Evolutionary conservation across 2,888 invertebrate genomes (phyloP).

Genomic region (Aproaerema taeniolella): DNA sequence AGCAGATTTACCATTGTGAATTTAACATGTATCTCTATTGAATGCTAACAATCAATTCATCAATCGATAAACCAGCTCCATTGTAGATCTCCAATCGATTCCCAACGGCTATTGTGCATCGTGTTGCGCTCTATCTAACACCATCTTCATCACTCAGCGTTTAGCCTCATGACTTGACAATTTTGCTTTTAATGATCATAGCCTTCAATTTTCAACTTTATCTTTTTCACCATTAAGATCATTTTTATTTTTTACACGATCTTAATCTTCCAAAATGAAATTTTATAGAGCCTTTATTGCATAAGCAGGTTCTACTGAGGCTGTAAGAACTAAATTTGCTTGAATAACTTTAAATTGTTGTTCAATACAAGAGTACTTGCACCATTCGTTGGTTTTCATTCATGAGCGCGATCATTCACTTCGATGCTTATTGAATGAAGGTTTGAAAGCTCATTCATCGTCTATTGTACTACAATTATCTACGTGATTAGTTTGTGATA

Average conservation of each 20-base stretch:
- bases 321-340: slow-evolving; percentile 17
- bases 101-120: slow-evolving; percentile 45
- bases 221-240: slow-evolving; percentile 1
- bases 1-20: slow-evolving; percentile 9
- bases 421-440: slow-evolving; percentile 32
- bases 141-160: slow-evolving; percentile 44
- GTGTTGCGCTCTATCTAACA: slow-evolving; percentile 47
- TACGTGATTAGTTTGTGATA: background rate
- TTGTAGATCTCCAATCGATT: slow-evolving; percentile 51
- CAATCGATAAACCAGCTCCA: slow-evolving; percentile 35
- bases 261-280: too few relatives aligned
- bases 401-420: slow-evolving; percentile 53
- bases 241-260: background rate
- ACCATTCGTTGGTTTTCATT: slow-evolving; percentile 54
- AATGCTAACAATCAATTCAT: slow-evolving; percentile 32
- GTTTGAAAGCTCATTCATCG: slow-evolving; percentile 30
- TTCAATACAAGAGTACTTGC: slow-evolving; percentile 23
- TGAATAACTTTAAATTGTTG: slow-evolving; percentile 1
- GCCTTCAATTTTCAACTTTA: slow-evolving; percentile 9
- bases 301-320: background rate
- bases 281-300: too few relatives aligned
- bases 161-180: slow-evolving; percentile 47
- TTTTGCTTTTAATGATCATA: slow-evolving; percentile 20
- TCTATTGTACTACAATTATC: slow-evolving; percentile 1
- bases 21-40: slow-evolving; percentile 16